Percentiles rank a stretch among this genome's conserved stretches.
These are phyloP conservation scores for Apteryx owenii DNA, from an alignment of 2,113 vertebrate species.

Conservation along the genomic window DNA sequence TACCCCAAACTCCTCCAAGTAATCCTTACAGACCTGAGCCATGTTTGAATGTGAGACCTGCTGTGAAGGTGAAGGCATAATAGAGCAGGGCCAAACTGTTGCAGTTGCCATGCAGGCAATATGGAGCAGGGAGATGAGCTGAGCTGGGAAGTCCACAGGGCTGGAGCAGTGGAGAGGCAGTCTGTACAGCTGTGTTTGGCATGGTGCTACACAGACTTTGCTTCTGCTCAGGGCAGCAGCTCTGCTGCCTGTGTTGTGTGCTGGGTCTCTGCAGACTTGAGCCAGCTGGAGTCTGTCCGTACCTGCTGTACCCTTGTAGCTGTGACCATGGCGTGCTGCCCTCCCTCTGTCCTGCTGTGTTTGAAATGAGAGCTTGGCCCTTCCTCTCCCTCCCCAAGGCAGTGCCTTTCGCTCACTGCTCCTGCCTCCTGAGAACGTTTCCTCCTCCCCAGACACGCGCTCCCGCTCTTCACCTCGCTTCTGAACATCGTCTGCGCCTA, in stretches of 20 bases:
- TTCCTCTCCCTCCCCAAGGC: neutral
- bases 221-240: no score
- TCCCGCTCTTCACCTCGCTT: slow-evolving; percentile 96
- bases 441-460: slow-evolving; percentile 84
- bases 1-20: neutral
- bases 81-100: no score
- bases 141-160: no score
- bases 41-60: no score
- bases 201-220: no score
- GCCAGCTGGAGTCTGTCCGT: neutral
- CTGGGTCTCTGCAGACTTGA: neutral
- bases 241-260: neutral
- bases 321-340: neutral
- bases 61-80: no score
- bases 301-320: neutral
- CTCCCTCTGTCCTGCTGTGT: no score
- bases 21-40: no score
- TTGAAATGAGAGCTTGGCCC: neutral
- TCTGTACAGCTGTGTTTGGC: no score
- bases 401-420: neutral
- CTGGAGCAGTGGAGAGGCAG: no score
- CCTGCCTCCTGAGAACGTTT: neutral
- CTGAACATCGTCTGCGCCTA: slow-evolving; percentile 96
- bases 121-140: no score
- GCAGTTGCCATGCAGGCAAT: no score